These are phyloP conservation scores for Drosophila prolongata DNA, from an alignment of 2,888 invertebrate species.

Conservation along the genomic window DNA sequence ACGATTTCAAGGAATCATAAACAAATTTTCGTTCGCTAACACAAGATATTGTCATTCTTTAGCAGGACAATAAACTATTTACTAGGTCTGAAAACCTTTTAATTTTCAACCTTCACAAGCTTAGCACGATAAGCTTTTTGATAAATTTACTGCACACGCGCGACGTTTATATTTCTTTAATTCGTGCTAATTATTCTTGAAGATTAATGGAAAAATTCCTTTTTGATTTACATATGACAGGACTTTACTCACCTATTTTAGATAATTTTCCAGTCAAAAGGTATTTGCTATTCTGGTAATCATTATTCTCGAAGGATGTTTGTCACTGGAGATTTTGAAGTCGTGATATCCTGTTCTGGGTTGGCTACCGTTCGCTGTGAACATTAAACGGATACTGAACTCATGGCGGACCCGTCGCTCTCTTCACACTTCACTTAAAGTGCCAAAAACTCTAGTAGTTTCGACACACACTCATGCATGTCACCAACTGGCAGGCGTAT, in stretches of 20 bases:
- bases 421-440: slow-evolving; percentile 67
- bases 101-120: background rate
- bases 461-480: slow-evolving; percentile 49
- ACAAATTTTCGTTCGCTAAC: background rate
- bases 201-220: background rate
- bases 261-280: slow-evolving; percentile 55
- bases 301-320: slow-evolving; percentile 42
- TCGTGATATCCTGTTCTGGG: slow-evolving; percentile 8
- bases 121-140: background rate
- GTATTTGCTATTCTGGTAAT: slow-evolving; percentile 62
- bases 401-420: slow-evolving; percentile 46
- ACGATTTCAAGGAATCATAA: background rate
- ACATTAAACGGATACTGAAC: slow-evolving; percentile 73
- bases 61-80: slow-evolving; percentile 23
- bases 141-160: background rate
- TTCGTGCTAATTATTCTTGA: background rate
- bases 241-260: slow-evolving; percentile 30
- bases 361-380: slow-evolving; percentile 53
- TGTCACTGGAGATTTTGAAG: slow-evolving; percentile 14
- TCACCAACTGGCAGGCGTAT: slow-evolving; percentile 54
- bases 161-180: background rate
- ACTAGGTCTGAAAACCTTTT: background rate
- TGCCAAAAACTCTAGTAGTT: slow-evolving; percentile 70
- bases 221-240: no score
- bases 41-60: background rate